A percentile compares a stretch with the other conserved stretches of the same genome.
Evolutionary conservation across 2,797 vertebrate species (phyloP).

Genomic region (Sebastes hopkinsi): DNA sequence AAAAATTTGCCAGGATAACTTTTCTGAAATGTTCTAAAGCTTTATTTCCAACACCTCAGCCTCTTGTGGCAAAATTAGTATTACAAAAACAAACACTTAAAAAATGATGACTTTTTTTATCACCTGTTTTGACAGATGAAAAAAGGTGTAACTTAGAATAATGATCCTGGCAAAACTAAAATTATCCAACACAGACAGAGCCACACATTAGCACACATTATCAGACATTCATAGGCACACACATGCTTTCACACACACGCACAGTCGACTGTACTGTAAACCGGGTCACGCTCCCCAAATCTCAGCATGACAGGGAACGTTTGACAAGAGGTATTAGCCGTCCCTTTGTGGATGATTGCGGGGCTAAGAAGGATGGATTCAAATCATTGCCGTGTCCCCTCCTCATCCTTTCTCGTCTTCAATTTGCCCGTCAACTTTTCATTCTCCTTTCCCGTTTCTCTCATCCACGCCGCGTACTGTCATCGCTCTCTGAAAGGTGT

Average conservation of each 20-base stretch:
- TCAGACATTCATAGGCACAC: neutral
- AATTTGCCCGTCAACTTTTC: constrained; percentile 15
- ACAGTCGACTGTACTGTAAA: neutral
- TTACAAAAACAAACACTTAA: no score
- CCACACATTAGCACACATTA: constrained; percentile 2
- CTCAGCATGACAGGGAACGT: constrained; percentile 35
- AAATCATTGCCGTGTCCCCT: neutral
- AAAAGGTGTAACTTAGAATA: no score
- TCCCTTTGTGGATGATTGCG: constrained; percentile 25
- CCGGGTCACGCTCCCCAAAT: constrained; percentile 16
- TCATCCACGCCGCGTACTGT: neutral
- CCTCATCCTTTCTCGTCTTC: neutral
- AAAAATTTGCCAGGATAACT: no score
- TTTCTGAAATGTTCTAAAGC: no score
- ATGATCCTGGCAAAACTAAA: no score
- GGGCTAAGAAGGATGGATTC: constrained; percentile 38
- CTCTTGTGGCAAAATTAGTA: rapidly evolving
- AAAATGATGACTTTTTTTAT: no score
- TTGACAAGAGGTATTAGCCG: constrained; percentile 36
- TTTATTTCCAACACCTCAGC: no score
- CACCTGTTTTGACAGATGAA: no score
- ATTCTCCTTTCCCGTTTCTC: neutral
- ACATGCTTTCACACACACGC: neutral
- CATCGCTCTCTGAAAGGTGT: neutral
- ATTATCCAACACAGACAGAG: neutral